These are phyloP conservation scores for Metacarcinus magister DNA, from an alignment of 2,888 invertebrate species.

Conservation along the genomic window DNA sequence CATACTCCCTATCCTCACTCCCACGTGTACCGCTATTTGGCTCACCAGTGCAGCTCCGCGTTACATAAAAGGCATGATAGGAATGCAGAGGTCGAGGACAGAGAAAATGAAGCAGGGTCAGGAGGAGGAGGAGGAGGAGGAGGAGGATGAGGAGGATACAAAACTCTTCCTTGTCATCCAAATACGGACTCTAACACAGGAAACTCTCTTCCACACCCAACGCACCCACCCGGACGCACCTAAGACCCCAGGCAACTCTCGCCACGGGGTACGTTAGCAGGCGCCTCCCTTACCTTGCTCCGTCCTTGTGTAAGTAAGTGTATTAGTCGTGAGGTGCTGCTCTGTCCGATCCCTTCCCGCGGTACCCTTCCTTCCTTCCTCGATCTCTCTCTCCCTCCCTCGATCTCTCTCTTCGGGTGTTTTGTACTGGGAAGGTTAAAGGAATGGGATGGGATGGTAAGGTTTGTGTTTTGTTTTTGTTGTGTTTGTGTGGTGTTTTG, in stretches of 20 bases:
- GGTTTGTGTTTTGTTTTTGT: not conserved
- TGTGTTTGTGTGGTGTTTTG: not conserved
- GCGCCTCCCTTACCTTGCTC: not conserved
- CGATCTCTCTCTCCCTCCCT: not conserved
- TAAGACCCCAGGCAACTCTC: not conserved
- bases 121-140: constrained; percentile 39
- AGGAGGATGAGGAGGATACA: not conserved
- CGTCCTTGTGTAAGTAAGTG: not conserved
- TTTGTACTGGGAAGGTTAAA: not conserved
- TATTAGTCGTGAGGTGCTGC: too few species aligned
- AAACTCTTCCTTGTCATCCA: not conserved
- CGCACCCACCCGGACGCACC: constrained; percentile 2
- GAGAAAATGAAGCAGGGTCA: not conserved
- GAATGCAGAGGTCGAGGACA: constrained; percentile 21
- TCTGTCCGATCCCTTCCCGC: too few species aligned
- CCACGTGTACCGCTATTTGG: too few species aligned
- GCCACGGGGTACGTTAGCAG: not conserved
- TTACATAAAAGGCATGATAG: not conserved
- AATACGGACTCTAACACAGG: not conserved
- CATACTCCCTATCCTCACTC: not conserved
- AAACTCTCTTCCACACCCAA: not conserved
- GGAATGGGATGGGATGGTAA: not conserved
- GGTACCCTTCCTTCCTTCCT: not conserved
- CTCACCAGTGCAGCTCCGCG: not conserved
- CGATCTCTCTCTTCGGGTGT: not conserved